A percentile compares a stretch with the other conserved stretches of the same genome.
Evolutionary conservation across 2,888 invertebrate species (phyloP).

Genomic region (Hypolimnas misippus): DNA sequence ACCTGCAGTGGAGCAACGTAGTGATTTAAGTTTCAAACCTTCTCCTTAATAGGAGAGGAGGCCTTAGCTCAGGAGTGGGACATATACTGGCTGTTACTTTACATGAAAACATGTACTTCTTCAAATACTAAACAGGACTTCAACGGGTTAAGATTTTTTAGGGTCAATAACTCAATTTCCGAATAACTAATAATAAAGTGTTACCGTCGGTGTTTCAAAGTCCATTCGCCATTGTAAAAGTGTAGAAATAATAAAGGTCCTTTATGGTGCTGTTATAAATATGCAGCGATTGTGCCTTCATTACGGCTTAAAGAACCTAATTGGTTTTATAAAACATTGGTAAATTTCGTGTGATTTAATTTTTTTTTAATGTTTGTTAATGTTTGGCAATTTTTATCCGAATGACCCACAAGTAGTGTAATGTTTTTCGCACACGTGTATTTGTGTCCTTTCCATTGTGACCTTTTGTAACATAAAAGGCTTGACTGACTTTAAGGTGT

Average conservation of each 20-base stretch:
- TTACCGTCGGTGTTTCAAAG: slow-evolving; percentile 61
- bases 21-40: too few species aligned
- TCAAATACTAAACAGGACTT: neutral
- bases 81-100: too few species aligned
- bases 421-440: too few species aligned
- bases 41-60: too few species aligned
- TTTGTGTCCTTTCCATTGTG: too few species aligned
- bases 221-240: slow-evolving; percentile 59
- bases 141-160: slow-evolving; percentile 14
- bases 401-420: too few species aligned
- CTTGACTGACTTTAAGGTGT: too few species aligned
- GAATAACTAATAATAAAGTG: slow-evolving; percentile 25
- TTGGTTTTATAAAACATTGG: slow-evolving; percentile 45
- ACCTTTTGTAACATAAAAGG: too few species aligned
- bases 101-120: neutral
- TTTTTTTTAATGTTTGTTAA: slow-evolving; percentile 16
- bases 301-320: slow-evolving; percentile 55
- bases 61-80: too few species aligned
- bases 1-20: too few species aligned
- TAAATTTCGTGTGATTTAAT: slow-evolving; percentile 15
- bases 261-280: slow-evolving; percentile 58
- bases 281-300: slow-evolving; percentile 59
- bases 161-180: slow-evolving; percentile 46
- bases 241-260: slow-evolving; percentile 63
- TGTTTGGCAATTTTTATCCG: too few species aligned